Evolutionary conservation across 1,140 invertebrate species (phyloP), one percentile per base, ranked within the genome.

Genomic region (Lordiphosa stackelbergi): DNA sequence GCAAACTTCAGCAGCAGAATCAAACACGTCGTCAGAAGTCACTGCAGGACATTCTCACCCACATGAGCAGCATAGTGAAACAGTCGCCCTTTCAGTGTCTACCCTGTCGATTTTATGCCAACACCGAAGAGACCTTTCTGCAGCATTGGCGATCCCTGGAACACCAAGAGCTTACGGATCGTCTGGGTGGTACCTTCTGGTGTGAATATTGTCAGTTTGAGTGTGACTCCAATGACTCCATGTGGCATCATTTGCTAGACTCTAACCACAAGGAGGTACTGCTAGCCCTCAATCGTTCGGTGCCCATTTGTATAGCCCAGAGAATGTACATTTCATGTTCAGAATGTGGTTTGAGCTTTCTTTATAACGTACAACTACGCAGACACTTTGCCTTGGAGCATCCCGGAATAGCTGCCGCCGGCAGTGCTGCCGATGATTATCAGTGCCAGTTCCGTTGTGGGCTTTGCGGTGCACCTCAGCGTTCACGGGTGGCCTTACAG

Each of bases 41-140:
- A 0, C 52, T 85, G 47, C 89, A 90, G 55, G 88, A 89, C n/a
- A 91, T 96, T 38, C 88, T 95, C 16, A 90, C 93, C 41, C 94
- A 96, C 85, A 95, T 95, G 81, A 90, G 89, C 49, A 91, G 91
- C 59, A 92, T 96, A 66, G 92, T 95, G 1, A 90, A 91, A 34
- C 92, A 95, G 68, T 93, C 93, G 53, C 94, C 94, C 0, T 97
- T 94, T 79, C 95, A 96, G 85, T 97, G 95, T 77, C 90, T 90
- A 13, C 89, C 93, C 1, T 97, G 95, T 87, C 91, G 91, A 41
- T 97, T 95, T 87, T 97, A 95, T 88, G 94, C 93, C 68, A 96
- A 96, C 85, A 92, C 91, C 45, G 90, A 93, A 19, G 88, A 91
- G 13, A 89, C 92, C 42, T 95, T 64, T 5, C 54, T 81, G 0